Percentiles rank a stretch among this genome's conserved stretches.
phyloP scores from a whole-genome alignment of 2,797 vertebrate genomes.

The Scomberomorus guttatus region DNA sequence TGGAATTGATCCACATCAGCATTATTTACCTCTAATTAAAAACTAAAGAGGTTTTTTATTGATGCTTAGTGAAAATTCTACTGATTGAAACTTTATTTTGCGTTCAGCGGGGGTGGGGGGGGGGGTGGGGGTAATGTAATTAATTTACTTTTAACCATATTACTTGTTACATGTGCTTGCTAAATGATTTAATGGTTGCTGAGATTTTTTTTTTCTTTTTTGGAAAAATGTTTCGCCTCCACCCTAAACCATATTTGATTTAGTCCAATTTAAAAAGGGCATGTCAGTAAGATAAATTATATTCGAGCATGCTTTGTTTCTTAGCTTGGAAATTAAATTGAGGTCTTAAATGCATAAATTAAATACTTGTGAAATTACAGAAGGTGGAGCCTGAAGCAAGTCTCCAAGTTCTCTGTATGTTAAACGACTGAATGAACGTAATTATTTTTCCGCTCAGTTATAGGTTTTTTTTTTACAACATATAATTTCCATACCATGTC shows the following conservation, averaged over 20 bases:
- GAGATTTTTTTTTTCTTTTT: slow-evolving; percentile 7
- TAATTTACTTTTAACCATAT: slow-evolving; percentile 20
- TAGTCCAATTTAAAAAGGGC: slow-evolving; percentile 49
- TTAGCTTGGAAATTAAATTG: slow-evolving; percentile 50
- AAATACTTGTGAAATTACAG: slow-evolving; percentile 55
- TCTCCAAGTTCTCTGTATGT: slow-evolving; percentile 19
- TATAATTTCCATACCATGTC: not conserved
- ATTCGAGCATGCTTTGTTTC: slow-evolving; percentile 40
- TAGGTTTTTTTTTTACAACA: slow-evolving; percentile 10
- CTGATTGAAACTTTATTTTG: slow-evolving; percentile 4
- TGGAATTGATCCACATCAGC: not conserved
- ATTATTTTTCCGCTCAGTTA: slow-evolving; percentile 34
- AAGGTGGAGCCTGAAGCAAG: slow-evolving; percentile 41
- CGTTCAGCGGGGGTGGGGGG: not conserved
- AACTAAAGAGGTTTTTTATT: not conserved
- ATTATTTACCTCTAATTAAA: slow-evolving; percentile 39
- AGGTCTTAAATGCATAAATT: slow-evolving; percentile 53
- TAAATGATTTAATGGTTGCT: not conserved
- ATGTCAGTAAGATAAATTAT: slow-evolving; percentile 59
- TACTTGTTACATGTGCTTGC: slow-evolving; percentile 2
- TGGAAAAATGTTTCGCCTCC: not conserved
- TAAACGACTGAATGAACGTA: slow-evolving; percentile 41
- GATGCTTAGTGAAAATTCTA: not conserved
- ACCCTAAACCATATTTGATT: slow-evolving; percentile 42
- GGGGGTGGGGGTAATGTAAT: not conserved